Evolutionary conservation across 2,797 vertebrate species (phyloP).

Genomic region (Borostomias antarcticus): DNA sequence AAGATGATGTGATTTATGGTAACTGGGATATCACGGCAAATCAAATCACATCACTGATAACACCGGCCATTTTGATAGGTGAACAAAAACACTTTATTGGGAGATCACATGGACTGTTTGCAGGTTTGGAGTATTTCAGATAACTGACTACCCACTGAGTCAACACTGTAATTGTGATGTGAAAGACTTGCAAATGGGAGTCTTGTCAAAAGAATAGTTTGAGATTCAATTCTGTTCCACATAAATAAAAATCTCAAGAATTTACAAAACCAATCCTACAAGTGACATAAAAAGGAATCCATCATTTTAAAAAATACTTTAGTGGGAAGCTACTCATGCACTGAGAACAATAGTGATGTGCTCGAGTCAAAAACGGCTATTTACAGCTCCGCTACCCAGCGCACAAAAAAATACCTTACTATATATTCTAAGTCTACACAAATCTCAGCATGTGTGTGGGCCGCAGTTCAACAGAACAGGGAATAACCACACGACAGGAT

Average conservation of each 20-base stretch:
- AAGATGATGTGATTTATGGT: too few species aligned
- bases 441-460: conserved; percentile 53
- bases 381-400: conserved; percentile 42
- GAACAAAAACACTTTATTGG: conserved; percentile 70
- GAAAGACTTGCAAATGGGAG: background rate
- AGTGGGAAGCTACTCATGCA: conserved; percentile 42
- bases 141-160: background rate
- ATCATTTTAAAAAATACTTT: conserved; percentile 42
- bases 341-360: conserved; percentile 23
- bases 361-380: conserved; percentile 48
- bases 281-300: conserved; percentile 60
- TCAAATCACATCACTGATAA: background rate
- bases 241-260: conserved; percentile 51
- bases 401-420: conserved; percentile 52
- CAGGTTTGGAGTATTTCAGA: conserved; percentile 36
- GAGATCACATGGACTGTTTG: conserved; percentile 45
- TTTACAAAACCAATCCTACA: conserved; percentile 67
- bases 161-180: background rate
- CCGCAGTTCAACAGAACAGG: conserved; percentile 36
- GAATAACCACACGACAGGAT: conserved; percentile 26
- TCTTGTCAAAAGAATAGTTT: conserved; percentile 10
- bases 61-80: conserved; percentile 26
- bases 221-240: conserved; percentile 40
- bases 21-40: too few species aligned
- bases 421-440: conserved; percentile 67